A percentile compares a stretch with the other conserved stretches of the same genome.
phyloP scores from a whole-genome alignment of 1,140 invertebrate species.

The Ostrea edulis region DNA sequence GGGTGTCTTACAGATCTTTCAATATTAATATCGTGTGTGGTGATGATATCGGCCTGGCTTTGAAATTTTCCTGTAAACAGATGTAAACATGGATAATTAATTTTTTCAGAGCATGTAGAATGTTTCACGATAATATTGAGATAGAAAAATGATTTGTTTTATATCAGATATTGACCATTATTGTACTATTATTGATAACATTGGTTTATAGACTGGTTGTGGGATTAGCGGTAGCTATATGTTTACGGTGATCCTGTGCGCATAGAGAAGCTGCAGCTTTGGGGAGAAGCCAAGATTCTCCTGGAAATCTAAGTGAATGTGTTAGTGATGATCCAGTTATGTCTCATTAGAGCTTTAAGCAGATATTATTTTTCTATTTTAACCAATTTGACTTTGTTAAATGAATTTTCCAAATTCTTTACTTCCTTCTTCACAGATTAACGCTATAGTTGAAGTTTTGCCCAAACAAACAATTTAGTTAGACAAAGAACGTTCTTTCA shows the following conservation, averaged over 20 bases:
- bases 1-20: not conserved
- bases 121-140: not conserved
- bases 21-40: slow-evolving; percentile 16
- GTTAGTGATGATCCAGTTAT: not conserved
- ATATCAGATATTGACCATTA: not conserved
- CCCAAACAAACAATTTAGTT: not conserved
- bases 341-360: slow-evolving; percentile 14
- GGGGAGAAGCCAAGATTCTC: slow-evolving; percentile 8
- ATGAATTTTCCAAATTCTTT: not conserved
- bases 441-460: not conserved
- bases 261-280: not conserved
- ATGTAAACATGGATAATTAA: slow-evolving; percentile 23
- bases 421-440: not conserved
- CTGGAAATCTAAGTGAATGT: not conserved
- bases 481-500: slow-evolving; percentile 12
- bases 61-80: slow-evolving; percentile 11
- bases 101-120: not conserved
- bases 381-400: slow-evolving; percentile 3
- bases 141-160: not conserved
- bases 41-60: not conserved
- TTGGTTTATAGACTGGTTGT: not conserved
- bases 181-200: not conserved
- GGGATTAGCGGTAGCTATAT: not conserved
- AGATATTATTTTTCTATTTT: not conserved
- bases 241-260: not conserved